phyloP scores from a whole-genome alignment of 2,797 vertebrate genomes.

The Hydrophis major region DNA sequence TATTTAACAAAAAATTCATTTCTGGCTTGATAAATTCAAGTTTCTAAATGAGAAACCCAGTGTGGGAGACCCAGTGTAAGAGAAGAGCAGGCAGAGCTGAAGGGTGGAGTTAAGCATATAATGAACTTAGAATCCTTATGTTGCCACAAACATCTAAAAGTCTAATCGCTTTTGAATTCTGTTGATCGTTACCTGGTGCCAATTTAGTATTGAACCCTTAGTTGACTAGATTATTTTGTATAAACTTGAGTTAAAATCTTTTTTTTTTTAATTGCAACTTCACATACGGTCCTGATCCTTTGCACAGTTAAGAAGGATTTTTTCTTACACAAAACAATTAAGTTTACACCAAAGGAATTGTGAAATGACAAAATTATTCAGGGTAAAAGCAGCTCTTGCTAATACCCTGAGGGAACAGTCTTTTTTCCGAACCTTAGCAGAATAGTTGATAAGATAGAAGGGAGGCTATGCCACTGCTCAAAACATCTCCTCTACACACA shows the following conservation, averaged over 20 bases:
- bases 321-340: constrained; percentile 29
- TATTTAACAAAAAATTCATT: constrained; percentile 9
- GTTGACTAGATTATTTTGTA: too few species aligned
- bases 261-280: too few species aligned
- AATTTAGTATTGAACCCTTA: too few species aligned
- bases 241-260: too few species aligned
- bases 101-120: too few species aligned
- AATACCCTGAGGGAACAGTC: not conserved
- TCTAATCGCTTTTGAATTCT: too few species aligned
- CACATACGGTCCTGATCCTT: too few species aligned
- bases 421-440: not conserved
- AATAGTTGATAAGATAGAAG: not conserved
- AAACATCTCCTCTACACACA: not conserved
- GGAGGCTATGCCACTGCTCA: not conserved
- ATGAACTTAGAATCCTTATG: too few species aligned
- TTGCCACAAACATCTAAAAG: too few species aligned
- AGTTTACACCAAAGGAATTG: constrained; percentile 7
- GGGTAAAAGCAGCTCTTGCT: not conserved
- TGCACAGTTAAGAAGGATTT: not conserved
- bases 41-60: not conserved
- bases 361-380: not conserved
- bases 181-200: too few species aligned
- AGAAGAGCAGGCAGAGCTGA: too few species aligned
- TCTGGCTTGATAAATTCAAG: constrained; percentile 26
- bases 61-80: not conserved